Evolutionary conservation across 2,113 vertebrate genomes (phyloP).

Genomic region (Sorex fumeus): DNA sequence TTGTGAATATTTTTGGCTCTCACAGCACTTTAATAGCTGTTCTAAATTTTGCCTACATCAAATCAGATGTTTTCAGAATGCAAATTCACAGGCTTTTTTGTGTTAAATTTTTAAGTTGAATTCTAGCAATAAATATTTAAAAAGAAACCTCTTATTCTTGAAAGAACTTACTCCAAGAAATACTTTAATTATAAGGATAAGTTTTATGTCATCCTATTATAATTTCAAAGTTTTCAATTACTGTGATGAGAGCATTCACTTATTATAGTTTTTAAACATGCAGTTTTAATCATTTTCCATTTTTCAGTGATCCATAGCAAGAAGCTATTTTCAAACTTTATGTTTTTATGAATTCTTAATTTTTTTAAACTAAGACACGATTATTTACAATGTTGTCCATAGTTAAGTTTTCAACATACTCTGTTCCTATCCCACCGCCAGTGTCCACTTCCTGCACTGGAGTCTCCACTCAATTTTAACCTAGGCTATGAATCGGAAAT

Average conservation of each 20-base stretch:
- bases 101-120: background rate
- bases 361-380: too few relatives aligned
- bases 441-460: too few relatives aligned
- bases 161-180: background rate
- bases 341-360: too few relatives aligned
- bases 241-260: background rate
- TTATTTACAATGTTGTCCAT: too few relatives aligned
- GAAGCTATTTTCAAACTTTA: background rate
- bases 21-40: background rate
- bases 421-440: too few relatives aligned
- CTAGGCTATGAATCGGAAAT: background rate
- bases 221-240: constrained; percentile 7
- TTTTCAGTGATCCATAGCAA: background rate
- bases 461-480: constrained; percentile 1
- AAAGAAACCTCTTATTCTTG: background rate
- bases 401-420: too few relatives aligned
- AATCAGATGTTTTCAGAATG: background rate
- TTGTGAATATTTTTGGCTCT: background rate
- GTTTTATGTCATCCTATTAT: constrained; percentile 4
- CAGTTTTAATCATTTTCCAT: background rate
- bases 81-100: background rate
- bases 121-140: constrained; percentile 13
- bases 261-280: constrained; percentile 1
- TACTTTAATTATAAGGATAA: background rate
- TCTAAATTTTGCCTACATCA: constrained; percentile 24